Percentiles rank a stretch among this genome's conserved stretches.
phyloP scores from a whole-genome alignment of 2,797 vertebrate species.

The Synaphobranchus kaupii region DNA sequence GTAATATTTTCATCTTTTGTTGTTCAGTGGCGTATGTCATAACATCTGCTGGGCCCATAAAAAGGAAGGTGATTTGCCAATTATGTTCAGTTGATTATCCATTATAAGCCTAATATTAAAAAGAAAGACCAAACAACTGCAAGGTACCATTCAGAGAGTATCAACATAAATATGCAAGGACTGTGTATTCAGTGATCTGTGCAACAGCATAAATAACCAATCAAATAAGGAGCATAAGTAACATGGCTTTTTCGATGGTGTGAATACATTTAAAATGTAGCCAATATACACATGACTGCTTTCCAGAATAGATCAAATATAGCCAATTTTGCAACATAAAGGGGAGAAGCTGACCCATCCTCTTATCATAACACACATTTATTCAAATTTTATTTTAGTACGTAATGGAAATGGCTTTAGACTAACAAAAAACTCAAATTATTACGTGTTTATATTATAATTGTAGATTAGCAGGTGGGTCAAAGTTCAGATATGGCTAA shows the following conservation, averaged over 20 bases:
- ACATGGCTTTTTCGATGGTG: neutral
- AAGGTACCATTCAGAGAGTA: neutral
- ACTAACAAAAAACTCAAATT: constrained; percentile 25
- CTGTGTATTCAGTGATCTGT: neutral
- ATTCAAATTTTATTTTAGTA: constrained; percentile 23
- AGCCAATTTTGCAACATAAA: neutral
- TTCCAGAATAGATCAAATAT: neutral
- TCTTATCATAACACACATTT: constrained; percentile 21
- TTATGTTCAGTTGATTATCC: neutral
- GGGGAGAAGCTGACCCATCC: neutral
- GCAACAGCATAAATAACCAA: neutral
- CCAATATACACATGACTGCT: neutral
- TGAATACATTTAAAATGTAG: neutral
- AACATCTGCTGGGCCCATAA: neutral
- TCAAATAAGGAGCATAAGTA: neutral
- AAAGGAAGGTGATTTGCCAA: neutral
- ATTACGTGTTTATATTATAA: constrained; percentile 28
- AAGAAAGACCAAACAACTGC: neutral
- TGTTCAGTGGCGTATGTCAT: neutral
- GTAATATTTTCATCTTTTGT: neutral
- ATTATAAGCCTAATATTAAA: neutral
- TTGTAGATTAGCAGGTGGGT: constrained; percentile 40
- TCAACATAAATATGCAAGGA: neutral
- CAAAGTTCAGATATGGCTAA: constrained; percentile 36
- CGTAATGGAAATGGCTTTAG: constrained; percentile 16